Percentiles rank a stretch among this genome's conserved stretches.
These are phyloP conservation scores for Dendrocincla fuliginosa DNA, from an alignment of 2,797 vertebrate genomes.

Conservation along the genomic window DNA sequence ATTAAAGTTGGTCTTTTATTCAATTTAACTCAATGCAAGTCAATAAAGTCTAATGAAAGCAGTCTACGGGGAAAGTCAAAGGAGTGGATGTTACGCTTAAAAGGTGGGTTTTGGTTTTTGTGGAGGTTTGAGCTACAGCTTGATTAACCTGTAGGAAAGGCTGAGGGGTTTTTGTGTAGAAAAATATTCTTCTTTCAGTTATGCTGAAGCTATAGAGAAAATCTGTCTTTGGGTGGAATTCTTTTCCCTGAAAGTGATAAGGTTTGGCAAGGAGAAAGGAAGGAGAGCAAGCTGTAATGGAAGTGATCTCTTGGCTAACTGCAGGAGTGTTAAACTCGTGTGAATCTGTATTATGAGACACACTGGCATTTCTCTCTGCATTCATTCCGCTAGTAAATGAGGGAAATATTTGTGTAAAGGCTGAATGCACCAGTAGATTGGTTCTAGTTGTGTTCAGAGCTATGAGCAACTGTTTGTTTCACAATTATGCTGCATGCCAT, in stretches of 20 bases:
- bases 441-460: neutral
- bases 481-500: neutral
- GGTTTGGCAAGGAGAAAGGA: neutral
- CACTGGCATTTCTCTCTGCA: neutral
- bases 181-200: neutral
- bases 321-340: neutral
- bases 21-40: neutral
- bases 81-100: neutral
- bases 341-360: neutral
- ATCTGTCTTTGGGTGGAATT: neutral
- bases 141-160: neutral
- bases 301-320: neutral
- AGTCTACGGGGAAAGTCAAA: neutral
- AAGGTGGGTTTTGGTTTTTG: neutral
- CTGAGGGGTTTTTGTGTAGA: neutral
- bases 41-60: neutral
- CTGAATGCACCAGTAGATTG: neutral
- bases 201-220: neutral
- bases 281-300: neutral
- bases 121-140: neutral
- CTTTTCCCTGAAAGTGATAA: neutral
- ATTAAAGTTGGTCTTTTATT: neutral
- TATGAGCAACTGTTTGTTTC: constrained; percentile 1
- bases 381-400: neutral
- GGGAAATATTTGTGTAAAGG: neutral